phyloP scores from a whole-genome alignment of 2,113 vertebrate species.

The Mesitornis unicolor region DNA sequence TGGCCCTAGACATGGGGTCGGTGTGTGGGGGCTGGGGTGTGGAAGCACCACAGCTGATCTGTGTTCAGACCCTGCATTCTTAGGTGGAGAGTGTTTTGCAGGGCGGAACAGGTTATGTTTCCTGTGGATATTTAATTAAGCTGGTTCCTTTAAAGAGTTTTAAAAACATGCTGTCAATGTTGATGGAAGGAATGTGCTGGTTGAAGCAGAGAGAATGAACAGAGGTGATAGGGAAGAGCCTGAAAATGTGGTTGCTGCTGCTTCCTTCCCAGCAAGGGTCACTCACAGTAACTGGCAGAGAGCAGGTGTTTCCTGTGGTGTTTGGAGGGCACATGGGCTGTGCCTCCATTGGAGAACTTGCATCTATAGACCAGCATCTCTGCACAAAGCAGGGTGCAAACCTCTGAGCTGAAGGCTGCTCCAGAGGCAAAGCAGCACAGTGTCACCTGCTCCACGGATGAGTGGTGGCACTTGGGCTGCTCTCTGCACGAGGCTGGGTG shows the following conservation, averaged over 20 bases:
- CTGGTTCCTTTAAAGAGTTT: neutral
- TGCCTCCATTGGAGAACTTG: neutral
- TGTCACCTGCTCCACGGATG: neutral
- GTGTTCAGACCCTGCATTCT: neutral
- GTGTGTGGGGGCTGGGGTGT: neutral
- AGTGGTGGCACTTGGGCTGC: neutral
- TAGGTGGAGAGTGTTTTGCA: neutral
- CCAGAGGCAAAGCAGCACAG: accelerated
- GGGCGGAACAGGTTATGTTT: neutral
- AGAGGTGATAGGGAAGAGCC: neutral
- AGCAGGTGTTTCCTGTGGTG: neutral
- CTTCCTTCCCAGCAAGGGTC: neutral
- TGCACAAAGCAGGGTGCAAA: neutral
- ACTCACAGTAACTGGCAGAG: neutral
- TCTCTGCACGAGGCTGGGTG: neutral
- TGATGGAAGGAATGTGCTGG: neutral
- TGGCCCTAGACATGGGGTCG: accelerated
- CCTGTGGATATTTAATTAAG: neutral
- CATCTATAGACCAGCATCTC: neutral
- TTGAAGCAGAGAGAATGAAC: neutral
- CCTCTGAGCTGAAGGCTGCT: neutral
- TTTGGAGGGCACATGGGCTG: neutral
- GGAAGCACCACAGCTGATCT: accelerated
- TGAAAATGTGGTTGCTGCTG: neutral
- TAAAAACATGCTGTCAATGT: neutral